Percentiles rank a stretch among this genome's conserved stretches.
phyloP scores from a whole-genome alignment of 2,113 vertebrate genomes.

The Mus spicilegus region DNA sequence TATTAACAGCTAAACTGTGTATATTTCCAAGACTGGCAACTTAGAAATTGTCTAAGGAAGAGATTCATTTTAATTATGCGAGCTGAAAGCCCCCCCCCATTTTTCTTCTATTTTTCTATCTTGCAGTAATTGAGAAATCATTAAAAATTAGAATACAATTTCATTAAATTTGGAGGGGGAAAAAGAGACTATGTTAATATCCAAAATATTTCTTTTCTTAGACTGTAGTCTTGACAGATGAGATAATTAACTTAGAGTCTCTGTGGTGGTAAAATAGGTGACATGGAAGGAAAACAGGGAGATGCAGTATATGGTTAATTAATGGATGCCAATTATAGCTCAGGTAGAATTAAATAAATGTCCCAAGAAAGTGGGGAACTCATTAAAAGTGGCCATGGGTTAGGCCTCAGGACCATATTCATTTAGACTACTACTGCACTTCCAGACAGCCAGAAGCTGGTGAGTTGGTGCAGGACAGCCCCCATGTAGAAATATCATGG shows the following conservation, averaged over 20 bases:
- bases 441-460: not conserved
- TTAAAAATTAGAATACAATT: conserved; percentile 74
- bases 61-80: conserved; percentile 72
- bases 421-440: too few relatives aligned
- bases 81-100: conserved; percentile 19
- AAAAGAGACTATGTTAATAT: conserved; percentile 72
- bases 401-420: not conserved
- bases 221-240: conserved; percentile 73
- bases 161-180: conserved; percentile 50
- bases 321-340: conserved; percentile 61
- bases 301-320: conserved; percentile 37
- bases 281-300: conserved; percentile 64
- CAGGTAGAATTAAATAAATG: conserved; percentile 36
- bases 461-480: not conserved
- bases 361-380: not conserved
- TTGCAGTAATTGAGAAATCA: conserved; percentile 79
- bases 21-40: conserved; percentile 65
- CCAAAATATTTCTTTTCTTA: conserved; percentile 75
- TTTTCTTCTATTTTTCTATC: conserved; percentile 52
- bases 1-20: conserved; percentile 51
- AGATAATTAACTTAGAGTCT: conserved; percentile 63
- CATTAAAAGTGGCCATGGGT: not conserved
- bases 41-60: conserved; percentile 68
- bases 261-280: conserved; percentile 55
- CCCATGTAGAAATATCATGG: not conserved